These are phyloP conservation scores for Momotus momota DNA, from an alignment of 2,797 vertebrate genomes.

Conservation along the genomic window DNA sequence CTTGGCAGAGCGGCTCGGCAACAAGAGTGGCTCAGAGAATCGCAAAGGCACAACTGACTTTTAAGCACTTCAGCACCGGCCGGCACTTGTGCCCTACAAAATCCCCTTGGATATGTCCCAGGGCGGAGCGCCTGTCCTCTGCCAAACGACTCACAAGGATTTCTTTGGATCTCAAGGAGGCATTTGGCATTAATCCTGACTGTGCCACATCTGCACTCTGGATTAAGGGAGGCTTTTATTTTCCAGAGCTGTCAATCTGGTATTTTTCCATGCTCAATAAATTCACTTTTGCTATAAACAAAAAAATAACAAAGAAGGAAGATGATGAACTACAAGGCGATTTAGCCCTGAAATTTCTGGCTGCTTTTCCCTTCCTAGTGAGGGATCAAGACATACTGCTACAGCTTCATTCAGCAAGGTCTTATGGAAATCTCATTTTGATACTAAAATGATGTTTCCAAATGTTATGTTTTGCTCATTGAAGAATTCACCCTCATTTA, in stretches of 20 bases:
- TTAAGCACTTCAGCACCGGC: not conserved
- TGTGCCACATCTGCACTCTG: slow-evolving; percentile 7
- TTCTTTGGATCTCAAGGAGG: slow-evolving; percentile 6
- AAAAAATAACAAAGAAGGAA: slow-evolving; percentile 52
- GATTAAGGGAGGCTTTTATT: slow-evolving; percentile 40
- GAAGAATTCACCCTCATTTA: slow-evolving; percentile 59
- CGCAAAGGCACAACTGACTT: not conserved
- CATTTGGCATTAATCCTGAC: slow-evolving; percentile 10
- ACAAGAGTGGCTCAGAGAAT: not conserved
- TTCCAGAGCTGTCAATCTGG: slow-evolving; percentile 46
- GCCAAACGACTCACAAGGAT: not conserved
- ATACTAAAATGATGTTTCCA: slow-evolving; percentile 69
- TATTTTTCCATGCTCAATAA: slow-evolving; percentile 48
- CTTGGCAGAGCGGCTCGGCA: not conserved
- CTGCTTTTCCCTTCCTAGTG: slow-evolving; percentile 29
- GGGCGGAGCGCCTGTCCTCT: not conserved
- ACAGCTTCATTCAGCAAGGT: slow-evolving; percentile 63
- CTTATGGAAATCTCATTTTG: slow-evolving; percentile 74
- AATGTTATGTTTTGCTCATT: slow-evolving; percentile 44
- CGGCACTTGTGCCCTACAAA: not conserved
- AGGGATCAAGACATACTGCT: slow-evolving; percentile 50
- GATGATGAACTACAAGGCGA: slow-evolving; percentile 16
- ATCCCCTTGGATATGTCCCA: not conserved
- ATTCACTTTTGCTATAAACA: slow-evolving; percentile 40
- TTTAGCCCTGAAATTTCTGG: slow-evolving; percentile 42